Conservation (phyloP, 2,113 vertebrate species). For the Conger conger region DNA sequence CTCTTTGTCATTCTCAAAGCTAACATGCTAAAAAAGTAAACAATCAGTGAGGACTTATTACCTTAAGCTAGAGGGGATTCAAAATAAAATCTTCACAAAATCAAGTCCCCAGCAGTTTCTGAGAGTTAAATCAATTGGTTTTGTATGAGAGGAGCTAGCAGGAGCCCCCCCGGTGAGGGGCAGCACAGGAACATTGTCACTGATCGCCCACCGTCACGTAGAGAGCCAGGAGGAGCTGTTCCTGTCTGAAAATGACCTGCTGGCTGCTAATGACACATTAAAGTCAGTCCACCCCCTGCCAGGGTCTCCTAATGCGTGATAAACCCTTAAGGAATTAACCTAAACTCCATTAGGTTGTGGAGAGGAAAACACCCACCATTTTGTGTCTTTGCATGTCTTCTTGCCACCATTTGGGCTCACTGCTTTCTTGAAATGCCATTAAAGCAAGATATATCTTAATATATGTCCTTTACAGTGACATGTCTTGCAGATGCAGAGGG, state of each 20-base stretch:
- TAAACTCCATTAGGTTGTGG: background rate
- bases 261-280: conserved; percentile 57
- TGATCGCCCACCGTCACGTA: conserved; percentile 59
- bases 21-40: no score
- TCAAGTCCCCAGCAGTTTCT: no score
- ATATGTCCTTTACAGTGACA: conserved; percentile 7
- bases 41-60: no score
- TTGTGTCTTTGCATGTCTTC: background rate
- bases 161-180: conserved; percentile 65
- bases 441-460: background rate
- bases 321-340: background rate
- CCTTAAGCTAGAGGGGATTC: background rate
- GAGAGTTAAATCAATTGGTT: conserved; percentile 9
- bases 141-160: conserved; percentile 44
- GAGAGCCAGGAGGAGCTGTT: conserved; percentile 31
- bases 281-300: background rate
- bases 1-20: no score
- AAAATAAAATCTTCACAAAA: background rate
- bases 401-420: background rate
- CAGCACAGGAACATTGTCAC: conserved; percentile 60
- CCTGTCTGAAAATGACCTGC: conserved; percentile 50
- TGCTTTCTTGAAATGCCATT: background rate
- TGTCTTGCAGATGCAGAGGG: background rate
- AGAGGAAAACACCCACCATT: background rate
- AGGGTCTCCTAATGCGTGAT: background rate